Conservation (phyloP, 2,888 invertebrate species). For the Mallateleia sp. region DNA sequence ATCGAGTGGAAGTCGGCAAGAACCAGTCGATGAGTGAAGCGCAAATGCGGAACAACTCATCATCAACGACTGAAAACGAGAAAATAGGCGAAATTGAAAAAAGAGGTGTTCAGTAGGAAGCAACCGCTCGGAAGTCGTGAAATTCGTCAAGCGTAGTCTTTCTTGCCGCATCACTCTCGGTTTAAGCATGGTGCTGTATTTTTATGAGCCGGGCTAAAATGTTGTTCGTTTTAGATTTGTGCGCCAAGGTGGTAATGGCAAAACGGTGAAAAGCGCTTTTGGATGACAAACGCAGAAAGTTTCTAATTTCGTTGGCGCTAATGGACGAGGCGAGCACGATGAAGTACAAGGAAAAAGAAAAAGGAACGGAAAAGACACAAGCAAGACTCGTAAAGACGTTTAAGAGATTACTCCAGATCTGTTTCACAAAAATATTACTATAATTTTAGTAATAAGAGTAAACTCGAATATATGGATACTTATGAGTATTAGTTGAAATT, state of each 20-base stretch:
- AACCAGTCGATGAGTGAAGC: too few relatives aligned
- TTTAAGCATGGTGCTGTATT: constrained; percentile 59
- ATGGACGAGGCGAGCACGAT: constrained; percentile 75
- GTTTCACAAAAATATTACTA: too few relatives aligned
- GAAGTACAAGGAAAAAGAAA: constrained; percentile 52
- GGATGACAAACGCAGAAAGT: constrained; percentile 85
- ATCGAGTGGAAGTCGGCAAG: too few relatives aligned
- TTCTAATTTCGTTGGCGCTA: constrained; percentile 85
- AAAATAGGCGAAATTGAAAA: constrained; percentile 52
- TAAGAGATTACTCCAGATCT: constrained; percentile 58
- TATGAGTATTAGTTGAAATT: too few relatives aligned
- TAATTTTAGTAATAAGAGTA: too few relatives aligned
- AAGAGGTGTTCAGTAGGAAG: constrained; percentile 27
- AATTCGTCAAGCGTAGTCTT: constrained; percentile 71
- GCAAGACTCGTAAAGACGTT: constrained; percentile 59
- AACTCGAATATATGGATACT: too few relatives aligned
- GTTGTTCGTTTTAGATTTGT: constrained; percentile 71
- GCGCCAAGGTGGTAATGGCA: constrained; percentile 60
- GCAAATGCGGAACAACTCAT: too few relatives aligned
- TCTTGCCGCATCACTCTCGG: constrained; percentile 67
- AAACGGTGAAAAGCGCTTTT: constrained; percentile 68
- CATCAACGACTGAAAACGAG: too few relatives aligned
- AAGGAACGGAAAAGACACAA: constrained; percentile 37
- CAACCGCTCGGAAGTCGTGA: constrained; percentile 72
- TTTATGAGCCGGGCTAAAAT: constrained; percentile 68